Conservation (phyloP, 2,888 invertebrate species). For the Hirtodrosophila cameraria region DNA sequence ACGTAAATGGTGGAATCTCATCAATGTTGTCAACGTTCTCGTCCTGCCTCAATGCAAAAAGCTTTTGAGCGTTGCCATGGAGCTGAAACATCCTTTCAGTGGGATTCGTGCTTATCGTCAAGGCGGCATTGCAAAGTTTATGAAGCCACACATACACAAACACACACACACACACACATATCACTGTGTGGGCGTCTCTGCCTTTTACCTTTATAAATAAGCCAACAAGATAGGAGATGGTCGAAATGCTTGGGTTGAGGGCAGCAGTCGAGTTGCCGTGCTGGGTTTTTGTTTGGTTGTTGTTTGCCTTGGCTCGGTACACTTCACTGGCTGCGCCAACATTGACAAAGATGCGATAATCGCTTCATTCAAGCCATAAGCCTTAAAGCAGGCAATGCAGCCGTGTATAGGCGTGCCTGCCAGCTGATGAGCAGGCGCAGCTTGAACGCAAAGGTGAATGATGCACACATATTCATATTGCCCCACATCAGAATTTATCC, state of each 20-base stretch:
- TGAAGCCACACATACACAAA: constrained; percentile 34
- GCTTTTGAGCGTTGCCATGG: constrained; percentile 35
- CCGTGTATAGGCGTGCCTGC: constrained; percentile 25
- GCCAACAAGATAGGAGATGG: constrained; percentile 4
- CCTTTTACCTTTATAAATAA: constrained; percentile 48
- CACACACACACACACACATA: neutral
- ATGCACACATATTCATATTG: neutral
- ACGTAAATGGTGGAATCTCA: constrained; percentile 36
- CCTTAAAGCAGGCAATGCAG: constrained; percentile 53
- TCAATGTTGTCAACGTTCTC: constrained; percentile 33
- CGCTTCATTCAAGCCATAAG: constrained; percentile 74
- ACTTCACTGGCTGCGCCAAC: constrained; percentile 64
- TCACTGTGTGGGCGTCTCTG: constrained; percentile 25
- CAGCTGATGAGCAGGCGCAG: constrained; percentile 14
- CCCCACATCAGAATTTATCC: constrained; percentile 33
- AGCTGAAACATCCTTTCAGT: constrained; percentile 20
- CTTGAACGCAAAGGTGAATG: constrained; percentile 1
- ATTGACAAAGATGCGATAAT: constrained; percentile 79
- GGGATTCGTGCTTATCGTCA: constrained; percentile 28
- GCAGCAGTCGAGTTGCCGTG: constrained; percentile 19
- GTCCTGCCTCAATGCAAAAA: constrained; percentile 24
- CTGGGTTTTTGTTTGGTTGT: constrained; percentile 42
- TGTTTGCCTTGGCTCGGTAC: constrained; percentile 56
- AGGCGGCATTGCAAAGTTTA: constrained; percentile 54
- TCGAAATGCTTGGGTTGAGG: neutral